Evolutionary conservation across 2,113 vertebrate species (phyloP), one percentile per base, ranked within the genome.

Genomic region (Cololabis saira): DNA sequence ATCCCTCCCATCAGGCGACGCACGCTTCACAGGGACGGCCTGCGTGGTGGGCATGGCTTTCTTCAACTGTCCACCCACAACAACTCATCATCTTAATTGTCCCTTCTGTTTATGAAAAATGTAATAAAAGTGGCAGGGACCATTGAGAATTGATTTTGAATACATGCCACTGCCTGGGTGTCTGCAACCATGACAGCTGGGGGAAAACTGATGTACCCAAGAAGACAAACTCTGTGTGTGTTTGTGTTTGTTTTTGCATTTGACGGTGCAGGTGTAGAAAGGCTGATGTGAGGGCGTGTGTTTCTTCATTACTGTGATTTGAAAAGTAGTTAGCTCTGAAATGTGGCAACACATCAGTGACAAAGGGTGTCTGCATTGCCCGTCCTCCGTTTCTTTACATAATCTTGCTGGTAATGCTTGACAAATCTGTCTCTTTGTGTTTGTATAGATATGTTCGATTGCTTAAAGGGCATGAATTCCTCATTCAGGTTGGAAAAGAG

Each of bases 51-150:
- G 73, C 77, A 75, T 30, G 58, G 78, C 80, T 85, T 83, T 71
- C 74, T 78, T 84, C 64, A 84, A 71, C 86, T 90, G 88, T 89
- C 88, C 83, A 65, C 87, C 87, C 78, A 87, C 83, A 65, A 76
- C 71, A 88, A 84, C 83, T 70, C 89, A 89, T 89, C 84, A 82
- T 85, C 82, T 84, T 91, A 85, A 89, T 87, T 87, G 89, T 87
- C 80, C 67, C 73, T 87, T 75, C 69, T 81, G 83, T 85, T 86
- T 81, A 88, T 84, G 86, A 82, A 69, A 81, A 80, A 89, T 85
- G 82, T 83, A 87, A 91, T 89, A 78, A 82, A 83, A 70, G 76
- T 80, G 81, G 57, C 86, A 80, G 69, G 64, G 73, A 83, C 62
- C 71, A 65, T 82, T 85, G 61, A 82, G 67, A 82, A 85, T 80